Conservation (phyloP, 1,140 invertebrate species). For the Cheumatopsyche charites region DNA sequence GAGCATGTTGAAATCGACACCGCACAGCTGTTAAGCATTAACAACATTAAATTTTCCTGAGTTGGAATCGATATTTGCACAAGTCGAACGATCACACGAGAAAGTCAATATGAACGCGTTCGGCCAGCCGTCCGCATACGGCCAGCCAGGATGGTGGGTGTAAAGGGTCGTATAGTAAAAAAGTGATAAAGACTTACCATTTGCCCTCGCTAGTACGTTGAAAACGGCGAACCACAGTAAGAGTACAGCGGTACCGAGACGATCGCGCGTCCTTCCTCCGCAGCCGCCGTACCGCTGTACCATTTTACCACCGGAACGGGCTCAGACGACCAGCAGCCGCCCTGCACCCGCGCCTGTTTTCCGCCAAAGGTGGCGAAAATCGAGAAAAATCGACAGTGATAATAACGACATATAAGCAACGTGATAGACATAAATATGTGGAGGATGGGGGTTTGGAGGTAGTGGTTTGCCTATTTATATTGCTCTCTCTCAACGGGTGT, state of each 20-base stretch:
- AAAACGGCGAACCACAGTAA: slow-evolving; percentile 45
- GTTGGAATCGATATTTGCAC: too few relatives aligned
- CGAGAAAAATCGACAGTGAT: slow-evolving; percentile 48
- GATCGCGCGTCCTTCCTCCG: slow-evolving; percentile 45
- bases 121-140: too few relatives aligned
- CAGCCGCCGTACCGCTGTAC: slow-evolving; percentile 48
- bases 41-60: too few relatives aligned
- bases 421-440: slow-evolving; percentile 39
- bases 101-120: too few relatives aligned
- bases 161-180: slow-evolving; percentile 1
- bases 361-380: slow-evolving; percentile 44
- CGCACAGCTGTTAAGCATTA: too few relatives aligned
- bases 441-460: neutral
- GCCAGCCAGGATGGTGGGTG: neutral
- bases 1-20: too few relatives aligned
- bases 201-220: slow-evolving; percentile 36
- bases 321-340: slow-evolving; percentile 45
- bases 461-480: neutral
- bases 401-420: slow-evolving; percentile 45
- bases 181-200: slow-evolving; percentile 40
- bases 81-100: too few relatives aligned
- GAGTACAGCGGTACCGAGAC: slow-evolving; percentile 46
- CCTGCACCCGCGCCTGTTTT: slow-evolving; percentile 41
- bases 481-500: neutral
- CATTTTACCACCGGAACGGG: slow-evolving; percentile 48